These are phyloP conservation scores for Batillaria attramentaria DNA, from an alignment of 1,140 invertebrate genomes.

Conservation along the genomic window DNA sequence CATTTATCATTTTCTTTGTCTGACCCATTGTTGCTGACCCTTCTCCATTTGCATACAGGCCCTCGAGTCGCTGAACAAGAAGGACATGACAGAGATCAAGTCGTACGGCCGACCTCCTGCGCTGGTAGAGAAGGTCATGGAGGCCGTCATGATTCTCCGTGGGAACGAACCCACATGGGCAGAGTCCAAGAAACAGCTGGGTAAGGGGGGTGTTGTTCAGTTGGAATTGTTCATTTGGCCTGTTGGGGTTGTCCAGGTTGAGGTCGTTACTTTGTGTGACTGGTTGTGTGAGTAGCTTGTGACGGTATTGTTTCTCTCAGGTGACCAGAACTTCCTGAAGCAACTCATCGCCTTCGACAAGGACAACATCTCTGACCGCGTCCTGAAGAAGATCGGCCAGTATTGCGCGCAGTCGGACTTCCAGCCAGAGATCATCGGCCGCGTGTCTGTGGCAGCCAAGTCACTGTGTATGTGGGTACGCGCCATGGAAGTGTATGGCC, in stretches of 20 bases:
- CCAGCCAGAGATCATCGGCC: conserved; percentile 82
- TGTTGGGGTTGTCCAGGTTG: background rate
- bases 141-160: conserved; percentile 89
- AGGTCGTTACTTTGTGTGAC: too few species aligned
- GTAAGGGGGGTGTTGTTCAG: conserved; percentile 65
- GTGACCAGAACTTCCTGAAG: conserved; percentile 73
- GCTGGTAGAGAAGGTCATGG: conserved; percentile 90
- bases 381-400: conserved; percentile 83
- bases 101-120: conserved; percentile 86
- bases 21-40: too few species aligned
- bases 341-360: conserved; percentile 89
- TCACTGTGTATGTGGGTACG: conserved; percentile 91
- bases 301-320: conserved; percentile 54
- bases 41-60: too few species aligned
- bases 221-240: background rate
- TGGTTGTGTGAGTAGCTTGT: too few species aligned
- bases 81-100: conserved; percentile 89
- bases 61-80: conserved; percentile 87
- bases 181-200: conserved; percentile 87
- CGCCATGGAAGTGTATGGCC: conserved; percentile 90
- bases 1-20: too few species aligned
- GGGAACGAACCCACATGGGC: conserved; percentile 85
- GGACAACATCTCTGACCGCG: conserved; percentile 87
- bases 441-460: conserved; percentile 81
- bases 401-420: conserved; percentile 88